phyloP scores from a whole-genome alignment of 1,140 invertebrate genomes.

The Helicoverpa armigera region DNA sequence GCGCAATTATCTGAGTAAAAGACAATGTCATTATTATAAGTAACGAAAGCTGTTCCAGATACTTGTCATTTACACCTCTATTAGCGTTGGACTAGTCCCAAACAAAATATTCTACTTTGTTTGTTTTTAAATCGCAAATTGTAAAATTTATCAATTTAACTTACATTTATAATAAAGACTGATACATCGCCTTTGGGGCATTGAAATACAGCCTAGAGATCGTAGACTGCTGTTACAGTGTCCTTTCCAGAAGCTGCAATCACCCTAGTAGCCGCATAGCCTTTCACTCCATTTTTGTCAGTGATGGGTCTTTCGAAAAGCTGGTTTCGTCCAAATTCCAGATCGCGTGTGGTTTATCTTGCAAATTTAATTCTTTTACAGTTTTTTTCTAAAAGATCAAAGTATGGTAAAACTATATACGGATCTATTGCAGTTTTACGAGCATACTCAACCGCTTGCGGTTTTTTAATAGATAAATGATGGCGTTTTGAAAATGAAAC shows the following conservation, averaged over 20 bases:
- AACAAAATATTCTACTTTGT: no score
- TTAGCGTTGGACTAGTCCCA: no score
- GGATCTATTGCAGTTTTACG: slow-evolving; percentile 66
- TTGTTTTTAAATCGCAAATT: no score
- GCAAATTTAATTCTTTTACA: slow-evolving; percentile 56
- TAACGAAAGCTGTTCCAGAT: no score
- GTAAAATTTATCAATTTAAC: no score
- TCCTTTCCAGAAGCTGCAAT: slow-evolving; percentile 65
- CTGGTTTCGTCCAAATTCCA: slow-evolving; percentile 70
- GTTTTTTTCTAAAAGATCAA: slow-evolving; percentile 58
- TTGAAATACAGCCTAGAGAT: no score
- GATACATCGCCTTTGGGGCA: no score
- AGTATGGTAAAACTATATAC: slow-evolving; percentile 62
- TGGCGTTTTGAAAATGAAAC: slow-evolving; percentile 66
- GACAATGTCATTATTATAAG: no score
- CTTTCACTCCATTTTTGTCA: slow-evolving; percentile 66
- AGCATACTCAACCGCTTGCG: slow-evolving; percentile 70
- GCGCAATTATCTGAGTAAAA: no score
- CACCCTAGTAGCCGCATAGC: slow-evolving; percentile 61
- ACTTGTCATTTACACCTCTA: no score
- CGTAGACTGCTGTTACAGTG: slow-evolving; percentile 62
- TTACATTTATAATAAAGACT: no score
- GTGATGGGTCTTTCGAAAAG: slow-evolving; percentile 62
- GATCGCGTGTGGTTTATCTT: slow-evolving; percentile 56
- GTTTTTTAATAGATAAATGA: slow-evolving; percentile 70